Evolutionary conservation across 2,797 vertebrate species (phyloP), one percentile per base, ranked within the genome.

Genomic region (Chelon auratus): DNA sequence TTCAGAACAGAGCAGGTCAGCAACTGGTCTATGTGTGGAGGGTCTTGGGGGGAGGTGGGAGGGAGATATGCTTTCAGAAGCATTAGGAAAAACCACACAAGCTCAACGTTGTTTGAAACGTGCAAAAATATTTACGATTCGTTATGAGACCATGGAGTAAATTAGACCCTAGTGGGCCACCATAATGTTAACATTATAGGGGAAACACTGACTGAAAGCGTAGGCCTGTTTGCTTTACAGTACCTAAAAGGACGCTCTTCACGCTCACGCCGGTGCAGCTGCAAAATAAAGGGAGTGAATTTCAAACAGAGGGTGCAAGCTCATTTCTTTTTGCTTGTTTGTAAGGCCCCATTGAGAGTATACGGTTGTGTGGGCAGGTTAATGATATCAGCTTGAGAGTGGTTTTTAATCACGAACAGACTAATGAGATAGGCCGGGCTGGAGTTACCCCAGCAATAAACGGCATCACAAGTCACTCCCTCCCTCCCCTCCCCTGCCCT

Each of bases 321-420:
- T 85, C 60, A 80, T 82, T 87, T 84, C 78, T 78, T 77, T 73
- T 68, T 62, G 51, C 74, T 77, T 50, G 62, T 91, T 88, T 82
- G 74, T 67, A 65, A 74, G 24, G 78, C 78, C 78, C 85, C 82
- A 86, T 86, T 86, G 87, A 87, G 86, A 86, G 77, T 54, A 71
- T 33, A 83, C 69, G 87, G 77, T 69, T 86, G 83, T 89, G 86
- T 90, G 78, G 78, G 83, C 85, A 91, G 88, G 90, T 91, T 90
- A 91, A 91, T 88, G 86, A 88, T 81, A 88, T 81, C 72, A 83
- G 78, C 78, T 69, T 43, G 62, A 87, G 86, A 89, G 87, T 84
- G 74, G 81, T 86, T 92, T 91, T 91, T 92, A 92, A 92, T 92
- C 90, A 91, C 63, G 4, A 87, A 80, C 82, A 78, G 77, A 87